Base-by-base conservation (phyloP, 2,113 vertebrate genomes). In the Phrynocephalus versicolor region DNA sequence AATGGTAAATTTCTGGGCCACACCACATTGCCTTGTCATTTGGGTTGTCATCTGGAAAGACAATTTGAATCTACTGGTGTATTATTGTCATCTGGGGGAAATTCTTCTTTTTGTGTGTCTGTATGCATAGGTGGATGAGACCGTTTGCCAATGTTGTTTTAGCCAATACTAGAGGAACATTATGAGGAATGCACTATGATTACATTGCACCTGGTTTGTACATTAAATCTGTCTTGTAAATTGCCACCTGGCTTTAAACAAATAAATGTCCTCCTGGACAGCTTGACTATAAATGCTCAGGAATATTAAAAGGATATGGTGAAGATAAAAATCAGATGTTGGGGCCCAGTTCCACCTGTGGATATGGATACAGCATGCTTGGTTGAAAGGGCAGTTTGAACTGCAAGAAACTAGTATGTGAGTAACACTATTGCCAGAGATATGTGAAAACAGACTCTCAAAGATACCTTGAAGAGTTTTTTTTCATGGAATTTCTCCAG, bases 151-250 rank as follows among this genome's bases (percentile, higher is more conserved):
- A 0, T 77, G 85, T 76, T 74, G 86, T 41, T 88, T 85, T 85
- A 85, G 39, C 15, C 69, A 41, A 75, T 82, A 6, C 45, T 89
- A 14, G 62, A 90, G 89, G 58, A 39, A 83, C 9, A 65, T 77
- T 80, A 45, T 23, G 67, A 83, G 74, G 51, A 77, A 83, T 72
- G 78, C 75, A 73, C 67, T 65, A 33, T 39, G 60, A 58, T 80
- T 79, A 39, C 33, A 79, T 39, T 57, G 51, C 33, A 74, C 82
- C 45, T 74, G 30, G 60, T 58, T 65, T 16, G 16, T 84, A 27
- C 76, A 80, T 88, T 88, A 74, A 83, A 90, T 74, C 74, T 55
- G 58, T 86, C 71, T 55, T 85, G 55, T 80, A 90, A 90, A 88
- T 87, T 87, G 58, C 79, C 82, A 62, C 81, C 64, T 90, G 75